Conservation (phyloP, 2,797 vertebrate genomes). For the Ceyx erithaca region DNA sequence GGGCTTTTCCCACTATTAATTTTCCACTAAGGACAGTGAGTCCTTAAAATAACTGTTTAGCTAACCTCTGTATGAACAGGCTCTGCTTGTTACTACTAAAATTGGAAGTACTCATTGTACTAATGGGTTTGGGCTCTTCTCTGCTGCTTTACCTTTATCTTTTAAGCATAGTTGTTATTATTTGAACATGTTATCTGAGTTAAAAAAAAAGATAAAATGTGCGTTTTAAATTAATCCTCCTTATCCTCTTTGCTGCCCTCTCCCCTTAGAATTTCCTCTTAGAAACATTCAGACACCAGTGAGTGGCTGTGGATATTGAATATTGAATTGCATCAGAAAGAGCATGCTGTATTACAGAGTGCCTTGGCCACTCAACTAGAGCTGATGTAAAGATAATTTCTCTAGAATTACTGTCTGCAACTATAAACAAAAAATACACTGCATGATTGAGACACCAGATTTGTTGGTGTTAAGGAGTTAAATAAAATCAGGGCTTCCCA, state of each 20-base stretch:
- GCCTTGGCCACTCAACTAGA: neutral
- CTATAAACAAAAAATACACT: neutral
- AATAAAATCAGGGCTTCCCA: neutral
- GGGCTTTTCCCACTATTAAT: constrained; percentile 72
- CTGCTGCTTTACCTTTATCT: constrained; percentile 60
- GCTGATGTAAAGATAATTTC: neutral
- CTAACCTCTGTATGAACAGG: constrained; percentile 67
- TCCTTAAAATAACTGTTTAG: constrained; percentile 78
- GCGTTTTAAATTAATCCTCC: constrained; percentile 54
- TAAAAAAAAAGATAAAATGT: constrained; percentile 54
- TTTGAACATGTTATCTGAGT: constrained; percentile 19
- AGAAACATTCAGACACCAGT: neutral
- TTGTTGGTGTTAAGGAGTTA: neutral
- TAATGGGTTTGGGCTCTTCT: constrained; percentile 70
- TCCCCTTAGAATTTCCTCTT: constrained; percentile 38
- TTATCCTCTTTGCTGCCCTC: constrained; percentile 32
- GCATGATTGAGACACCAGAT: neutral
- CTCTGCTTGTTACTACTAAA: constrained; percentile 52
- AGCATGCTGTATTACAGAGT: neutral
- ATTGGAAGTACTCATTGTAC: constrained; percentile 65
- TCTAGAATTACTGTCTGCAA: neutral
- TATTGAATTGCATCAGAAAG: neutral
- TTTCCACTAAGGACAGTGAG: constrained; percentile 66
- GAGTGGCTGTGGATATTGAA: neutral
- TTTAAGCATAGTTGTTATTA: constrained; percentile 47